Conservation (phyloP, 2,888 invertebrate species). For the Pomacea canaliculata region DNA sequence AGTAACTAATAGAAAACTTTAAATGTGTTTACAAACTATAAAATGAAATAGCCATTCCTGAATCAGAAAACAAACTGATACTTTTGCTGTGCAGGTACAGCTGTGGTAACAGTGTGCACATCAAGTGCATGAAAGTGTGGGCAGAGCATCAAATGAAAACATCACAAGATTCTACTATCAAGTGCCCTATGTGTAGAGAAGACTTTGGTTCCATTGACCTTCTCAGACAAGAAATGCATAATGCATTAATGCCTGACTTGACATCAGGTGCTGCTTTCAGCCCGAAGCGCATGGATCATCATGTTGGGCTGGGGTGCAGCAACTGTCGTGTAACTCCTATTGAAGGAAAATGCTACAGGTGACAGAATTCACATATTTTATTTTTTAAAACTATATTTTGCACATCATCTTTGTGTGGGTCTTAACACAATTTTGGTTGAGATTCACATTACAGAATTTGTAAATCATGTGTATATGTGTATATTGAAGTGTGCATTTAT, state of each 20-base stretch:
- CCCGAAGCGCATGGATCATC: conserved; percentile 55
- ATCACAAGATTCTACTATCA: conserved; percentile 56
- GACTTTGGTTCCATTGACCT: conserved; percentile 68
- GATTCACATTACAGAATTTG: too few species aligned
- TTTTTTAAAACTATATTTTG: too few species aligned
- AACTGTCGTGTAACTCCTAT: conserved; percentile 63
- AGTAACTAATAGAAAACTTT: too few species aligned
- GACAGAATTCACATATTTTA: neutral
- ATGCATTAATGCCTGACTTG: conserved; percentile 45
- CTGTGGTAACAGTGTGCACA: conserved; percentile 70
- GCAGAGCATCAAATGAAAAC: conserved; percentile 67
- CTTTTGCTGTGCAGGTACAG: conserved; percentile 56
- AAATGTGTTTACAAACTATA: neutral
- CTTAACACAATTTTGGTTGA: too few species aligned
- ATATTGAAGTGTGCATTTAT: too few species aligned
- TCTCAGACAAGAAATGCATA: conserved; percentile 63
- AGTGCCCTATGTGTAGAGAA: conserved; percentile 70
- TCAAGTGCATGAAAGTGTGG: conserved; percentile 71
- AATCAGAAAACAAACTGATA: neutral
- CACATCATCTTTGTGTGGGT: too few species aligned
- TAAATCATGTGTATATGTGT: too few species aligned
- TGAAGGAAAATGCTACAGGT: conserved; percentile 69
- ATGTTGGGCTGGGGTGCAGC: conserved; percentile 59
- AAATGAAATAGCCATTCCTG: neutral
- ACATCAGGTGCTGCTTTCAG: conserved; percentile 28